These are phyloP conservation scores for Dorcus hopei DNA, from an alignment of 2,888 invertebrate genomes.

Conservation along the genomic window DNA sequence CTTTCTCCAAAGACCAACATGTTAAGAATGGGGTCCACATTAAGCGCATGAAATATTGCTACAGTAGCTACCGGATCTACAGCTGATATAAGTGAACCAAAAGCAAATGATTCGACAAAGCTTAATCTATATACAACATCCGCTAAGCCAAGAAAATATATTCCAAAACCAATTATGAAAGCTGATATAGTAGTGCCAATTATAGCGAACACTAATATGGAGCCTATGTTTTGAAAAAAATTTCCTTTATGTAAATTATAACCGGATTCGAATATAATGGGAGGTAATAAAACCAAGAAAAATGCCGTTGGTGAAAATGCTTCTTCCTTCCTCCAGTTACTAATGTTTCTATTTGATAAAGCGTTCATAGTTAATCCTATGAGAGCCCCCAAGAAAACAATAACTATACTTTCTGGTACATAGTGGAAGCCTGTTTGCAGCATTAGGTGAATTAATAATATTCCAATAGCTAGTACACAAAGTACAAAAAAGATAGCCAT, in stretches of 20 bases:
- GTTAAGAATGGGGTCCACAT: constrained; percentile 95
- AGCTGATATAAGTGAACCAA: constrained; percentile 96
- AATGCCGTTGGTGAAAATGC: constrained; percentile 98
- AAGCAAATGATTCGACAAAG: constrained; percentile 97
- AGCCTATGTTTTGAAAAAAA: constrained; percentile 97
- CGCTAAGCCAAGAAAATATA: constrained; percentile 90
- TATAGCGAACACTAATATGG: constrained; percentile 96
- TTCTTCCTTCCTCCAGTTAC: constrained; percentile 96
- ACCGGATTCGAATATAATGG: constrained; percentile 98
- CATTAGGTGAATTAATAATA: constrained; percentile 91
- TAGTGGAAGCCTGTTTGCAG: constrained; percentile 94
- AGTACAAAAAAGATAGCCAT: constrained; percentile 98
- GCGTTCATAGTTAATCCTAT: constrained; percentile 89
- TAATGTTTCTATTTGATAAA: constrained; percentile 83
- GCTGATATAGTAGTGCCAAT: constrained; percentile 97
- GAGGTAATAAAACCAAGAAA: constrained; percentile 92
- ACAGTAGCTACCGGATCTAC: constrained; percentile 99
- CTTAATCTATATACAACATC: constrained; percentile 87
- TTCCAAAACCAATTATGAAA: constrained; percentile 92
- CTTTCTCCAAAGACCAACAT: constrained; percentile 98
- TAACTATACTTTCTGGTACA: constrained; percentile 95
- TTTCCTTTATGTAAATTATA: constrained; percentile 98
- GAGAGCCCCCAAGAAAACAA: constrained; percentile 90
- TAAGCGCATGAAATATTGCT: constrained; percentile 96
- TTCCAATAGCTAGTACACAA: constrained; percentile 90